Base-by-base conservation (phyloP, 2,113 vertebrate species). In the Triplophysa tibetana region DNA sequence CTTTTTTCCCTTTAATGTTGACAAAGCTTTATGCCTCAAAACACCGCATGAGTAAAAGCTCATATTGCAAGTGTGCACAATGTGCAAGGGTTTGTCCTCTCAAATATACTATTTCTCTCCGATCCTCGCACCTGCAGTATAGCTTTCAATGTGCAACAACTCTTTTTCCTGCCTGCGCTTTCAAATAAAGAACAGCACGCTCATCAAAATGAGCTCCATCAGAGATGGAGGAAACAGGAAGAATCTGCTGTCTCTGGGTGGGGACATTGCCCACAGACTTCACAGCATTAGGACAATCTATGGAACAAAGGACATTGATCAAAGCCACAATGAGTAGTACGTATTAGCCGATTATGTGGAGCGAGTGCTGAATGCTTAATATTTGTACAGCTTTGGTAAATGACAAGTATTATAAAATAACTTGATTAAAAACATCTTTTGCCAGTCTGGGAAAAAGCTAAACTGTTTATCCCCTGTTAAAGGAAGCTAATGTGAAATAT, bases 41-140 rank as follows among this genome's bases (percentile, higher is more conserved):
- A 84, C 76, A 66, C 9, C 77, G 80, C 80, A 23, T n/a, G 70
- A 82, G 77, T 79, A 82, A 82, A 82, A 76, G 72, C 61, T 70
- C 60, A 62, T 19, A 75, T 62, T 78, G 75, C 83, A 70, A 72
- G 38, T 13, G 10, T 29, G 52, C 65, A 26, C 70, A 63, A 43
- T 60, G 62, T 68, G 56, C 63, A 79, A 56, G 76, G 29, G 70
- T 79, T 76, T 72, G 75, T 81, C 60, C 21, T 17, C 21, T 74
- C 45, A 73, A 81, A 81, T 19, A 48, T 23, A 79, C 48, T 7
- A 56, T 9, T 69, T 60, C 45, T 14, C 45, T 64, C 50, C 2
- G 9, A 56, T 54, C 13, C 75, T 56, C 67, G 64, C 83, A 84
- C 76, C 80, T 82, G 76, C 80, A 82, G 45, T 82, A 79, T 78